Conservation (phyloP, 2,888 invertebrate genomes). For the Nomada goodeniana region DNA sequence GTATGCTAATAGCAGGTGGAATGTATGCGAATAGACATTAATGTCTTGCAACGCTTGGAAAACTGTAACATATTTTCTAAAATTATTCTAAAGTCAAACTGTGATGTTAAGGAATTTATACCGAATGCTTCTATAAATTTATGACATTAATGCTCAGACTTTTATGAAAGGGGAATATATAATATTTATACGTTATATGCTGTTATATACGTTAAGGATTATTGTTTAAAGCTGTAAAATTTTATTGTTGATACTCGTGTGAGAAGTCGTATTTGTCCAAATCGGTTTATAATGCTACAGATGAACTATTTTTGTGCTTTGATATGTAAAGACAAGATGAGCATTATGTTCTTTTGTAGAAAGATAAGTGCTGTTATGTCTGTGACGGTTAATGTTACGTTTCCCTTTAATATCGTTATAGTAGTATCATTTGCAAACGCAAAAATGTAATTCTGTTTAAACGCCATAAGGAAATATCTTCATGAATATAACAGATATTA, state of each 20-base stretch:
- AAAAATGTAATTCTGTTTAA: slow-evolving; percentile 50
- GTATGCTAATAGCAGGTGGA: slow-evolving; percentile 5
- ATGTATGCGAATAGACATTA: slow-evolving; percentile 35
- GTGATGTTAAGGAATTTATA: slow-evolving; percentile 15
- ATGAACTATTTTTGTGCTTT: slow-evolving; percentile 30
- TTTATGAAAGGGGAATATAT: slow-evolving; percentile 10
- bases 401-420: slow-evolving; percentile 46
- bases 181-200: not conserved
- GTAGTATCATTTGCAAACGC: slow-evolving; percentile 36
- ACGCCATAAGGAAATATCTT: slow-evolving; percentile 44
- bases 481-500: slow-evolving; percentile 47
- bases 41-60: slow-evolving; percentile 29
- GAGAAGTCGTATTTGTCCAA: slow-evolving; percentile 34
- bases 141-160: slow-evolving; percentile 25
- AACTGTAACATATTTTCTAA: slow-evolving; percentile 10
- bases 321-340: slow-evolving; percentile 28
- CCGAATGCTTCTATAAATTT: slow-evolving; percentile 26
- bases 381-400: slow-evolving; percentile 42
- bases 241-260: slow-evolving; percentile 8
- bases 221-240: slow-evolving; percentile 30
- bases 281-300: slow-evolving; percentile 18
- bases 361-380: slow-evolving; percentile 40
- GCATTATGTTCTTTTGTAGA: slow-evolving; percentile 44
- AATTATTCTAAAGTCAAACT: not conserved
- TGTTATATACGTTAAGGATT: slow-evolving; percentile 17